Evolutionary conservation across 2,113 vertebrate species (phyloP), one percentile per base, ranked within the genome.

Genomic region (Glaucidium brasilianum): DNA sequence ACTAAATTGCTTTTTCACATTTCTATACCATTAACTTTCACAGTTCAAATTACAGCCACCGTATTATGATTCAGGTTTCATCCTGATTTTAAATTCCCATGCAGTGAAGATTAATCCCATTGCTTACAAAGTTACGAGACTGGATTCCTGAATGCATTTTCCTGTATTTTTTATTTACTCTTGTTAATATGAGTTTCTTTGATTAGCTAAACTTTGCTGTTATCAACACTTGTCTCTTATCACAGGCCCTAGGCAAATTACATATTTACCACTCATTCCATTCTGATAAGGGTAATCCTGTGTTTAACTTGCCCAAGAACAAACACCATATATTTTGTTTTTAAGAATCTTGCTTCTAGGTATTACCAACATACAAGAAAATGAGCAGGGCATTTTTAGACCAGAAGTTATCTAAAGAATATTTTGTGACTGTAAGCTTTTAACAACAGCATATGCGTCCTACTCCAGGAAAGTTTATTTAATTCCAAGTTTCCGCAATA

Each of bases 171-270:
- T 95, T 97, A 97, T 98, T 97, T 97, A 97, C 96, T 96, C 93
- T 96, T 92, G 88, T 95, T 97, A 97, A 97, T 94, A 97, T 55
- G 78, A 96, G 93, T 96, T 97, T 97, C 96, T 98, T 97, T 97
- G 97, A 98, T 98, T 98, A 98, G 96, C 91, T 96, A 94, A 96
- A 97, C 96, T 97, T 89, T 64, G 47, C 96, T 95, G 95, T 97
- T 98, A 98, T 97, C 98, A 96, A 96, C 94, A 94, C 96, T 97
- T 94, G 93, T 89, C 82, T 97, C 97, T 98, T 98, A 98, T 98
- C 97, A 71, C 69, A 71, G 67, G 96, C 97, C 93, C 93, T 96
- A 92, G 95, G 96, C 94, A 72, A 98, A 97, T 96, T 96, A 97
- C 97, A 98, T 98, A 97, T 97, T 98, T 98, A 98, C 97, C 97